A percentile compares a stretch with the other conserved stretches of the same genome.
Evolutionary conservation across 2,797 vertebrate genomes (phyloP).

Genomic region (Aulostomus chinensis): DNA sequence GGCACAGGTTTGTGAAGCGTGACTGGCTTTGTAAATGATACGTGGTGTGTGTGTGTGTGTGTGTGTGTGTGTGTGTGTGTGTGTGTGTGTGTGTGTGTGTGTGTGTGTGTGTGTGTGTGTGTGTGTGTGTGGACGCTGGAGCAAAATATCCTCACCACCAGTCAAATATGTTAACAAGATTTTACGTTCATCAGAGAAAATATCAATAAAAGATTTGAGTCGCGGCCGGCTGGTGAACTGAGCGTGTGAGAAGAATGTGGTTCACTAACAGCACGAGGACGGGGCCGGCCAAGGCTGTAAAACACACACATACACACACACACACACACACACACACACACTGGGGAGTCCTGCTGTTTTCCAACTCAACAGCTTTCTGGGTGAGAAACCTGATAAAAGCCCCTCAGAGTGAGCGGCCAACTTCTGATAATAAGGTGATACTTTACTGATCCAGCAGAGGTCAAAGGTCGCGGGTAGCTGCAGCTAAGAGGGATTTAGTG

Average conservation of each 20-base stretch:
- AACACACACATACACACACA: conserved; percentile 37
- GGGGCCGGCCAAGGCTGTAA: conserved; percentile 62
- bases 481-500: conserved; percentile 18
- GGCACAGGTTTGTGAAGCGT: too few relatives aligned
- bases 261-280: conserved; percentile 58
- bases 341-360: conserved; percentile 34
- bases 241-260: conserved; percentile 62
- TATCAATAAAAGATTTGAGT: too few relatives aligned
- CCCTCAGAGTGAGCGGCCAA: conserved; percentile 5
- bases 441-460: conserved; percentile 42
- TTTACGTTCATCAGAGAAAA: too few relatives aligned
- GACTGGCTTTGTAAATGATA: too few relatives aligned
- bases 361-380: conserved; percentile 60
- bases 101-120: too few relatives aligned
- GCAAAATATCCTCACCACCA: too few relatives aligned
- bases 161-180: too few relatives aligned
- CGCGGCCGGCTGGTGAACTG: conserved; percentile 56
- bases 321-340: conserved; percentile 11
- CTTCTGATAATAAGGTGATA: conserved; percentile 55
- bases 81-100: too few relatives aligned
- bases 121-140: too few relatives aligned
- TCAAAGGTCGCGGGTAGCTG: conserved; percentile 40
- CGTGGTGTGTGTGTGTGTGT: too few relatives aligned
- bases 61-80: too few relatives aligned
- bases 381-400: conserved; percentile 63